phyloP scores from a whole-genome alignment of 2,797 vertebrate species.

The Hozukius guyotensis region DNA sequence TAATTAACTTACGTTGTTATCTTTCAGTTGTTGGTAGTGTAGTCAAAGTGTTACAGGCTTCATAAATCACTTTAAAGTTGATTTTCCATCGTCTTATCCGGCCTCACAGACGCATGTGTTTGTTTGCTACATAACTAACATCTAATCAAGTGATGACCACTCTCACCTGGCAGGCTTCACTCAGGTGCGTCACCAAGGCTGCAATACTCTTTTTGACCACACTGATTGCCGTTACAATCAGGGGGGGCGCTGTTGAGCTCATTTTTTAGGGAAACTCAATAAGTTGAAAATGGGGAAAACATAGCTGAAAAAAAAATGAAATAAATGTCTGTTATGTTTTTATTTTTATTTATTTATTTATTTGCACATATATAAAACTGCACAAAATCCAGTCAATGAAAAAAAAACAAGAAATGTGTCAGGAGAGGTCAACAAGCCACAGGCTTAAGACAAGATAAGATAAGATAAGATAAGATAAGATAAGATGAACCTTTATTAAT shows the following conservation, averaged over 20 bases:
- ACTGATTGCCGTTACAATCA: rapidly evolving
- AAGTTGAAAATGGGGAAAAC: no score
- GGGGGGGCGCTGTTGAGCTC: not conserved
- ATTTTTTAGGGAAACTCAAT: not conserved
- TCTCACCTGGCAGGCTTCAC: not conserved
- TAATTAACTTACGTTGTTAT: not conserved
- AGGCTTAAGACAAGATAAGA: no score
- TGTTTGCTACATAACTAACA: no score
- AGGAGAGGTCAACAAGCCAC: no score
- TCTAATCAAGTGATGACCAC: not conserved
- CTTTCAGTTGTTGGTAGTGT: not conserved
- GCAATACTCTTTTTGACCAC: not conserved
- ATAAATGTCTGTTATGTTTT: not conserved
- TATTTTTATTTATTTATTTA: not conserved
- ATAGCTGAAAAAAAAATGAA: not conserved
- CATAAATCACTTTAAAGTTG: not conserved
- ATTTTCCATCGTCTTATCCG: not conserved
- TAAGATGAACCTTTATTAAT: no score
- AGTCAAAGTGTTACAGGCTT: not conserved
- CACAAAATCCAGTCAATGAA: no score
- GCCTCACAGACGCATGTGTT: not conserved
- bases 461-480: no score
- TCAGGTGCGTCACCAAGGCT: not conserved
- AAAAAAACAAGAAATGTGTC: no score
- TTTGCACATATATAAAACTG: no score